Evolutionary conservation across 2,797 vertebrate species (phyloP), one percentile per base, ranked within the genome.

Genomic region (Cynopterus sphinx): DNA sequence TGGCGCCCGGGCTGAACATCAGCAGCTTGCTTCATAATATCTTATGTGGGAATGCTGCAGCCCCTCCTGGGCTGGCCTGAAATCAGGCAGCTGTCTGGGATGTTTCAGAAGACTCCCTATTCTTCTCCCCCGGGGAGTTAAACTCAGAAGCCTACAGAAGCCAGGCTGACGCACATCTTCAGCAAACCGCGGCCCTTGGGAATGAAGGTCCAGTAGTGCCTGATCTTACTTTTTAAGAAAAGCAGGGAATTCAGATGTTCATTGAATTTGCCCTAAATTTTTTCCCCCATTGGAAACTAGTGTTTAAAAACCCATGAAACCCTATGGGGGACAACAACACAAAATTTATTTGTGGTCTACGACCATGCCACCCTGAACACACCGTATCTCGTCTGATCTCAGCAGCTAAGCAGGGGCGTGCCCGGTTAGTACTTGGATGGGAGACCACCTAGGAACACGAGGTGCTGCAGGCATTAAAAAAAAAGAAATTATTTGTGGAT

Each of bases 181-280:
- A 49, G 21, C 57, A 55, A 57, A 83, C 33, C 0, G 1, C 53
- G 57, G 3, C 63, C 16, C 10, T 17, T 1, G 17, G 15, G 46
- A 73, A 41, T 10, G 12, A 93, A 87, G 74, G 57, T 61, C 41
- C 73, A 70, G 33, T 63, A 13, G 73, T 41, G 39, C 57, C 70
- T 53, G 22, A 31, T 81, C 79, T 28, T 9, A 46, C 74, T 81
- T 77, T 85, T 95, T 24, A 51, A 73, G 78, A 96, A 59, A 96
- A 81, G 41, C 26, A 24, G 55, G 28, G 87, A 73, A 89, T 87
- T 17, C 31, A 89, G 53, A 84, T n/a, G 28, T 83, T 87, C 26
- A 13, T 13, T 71, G 49, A 78, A 61, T 87, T 67, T n/a, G n/a
- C 87, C 65, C 61, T 87, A 31, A 79, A 67, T 65, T 63, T 83